phyloP scores from a whole-genome alignment of 37 sponge, comb jelly and placozoan genomes.

The Sycon ciliatum region DNA sequence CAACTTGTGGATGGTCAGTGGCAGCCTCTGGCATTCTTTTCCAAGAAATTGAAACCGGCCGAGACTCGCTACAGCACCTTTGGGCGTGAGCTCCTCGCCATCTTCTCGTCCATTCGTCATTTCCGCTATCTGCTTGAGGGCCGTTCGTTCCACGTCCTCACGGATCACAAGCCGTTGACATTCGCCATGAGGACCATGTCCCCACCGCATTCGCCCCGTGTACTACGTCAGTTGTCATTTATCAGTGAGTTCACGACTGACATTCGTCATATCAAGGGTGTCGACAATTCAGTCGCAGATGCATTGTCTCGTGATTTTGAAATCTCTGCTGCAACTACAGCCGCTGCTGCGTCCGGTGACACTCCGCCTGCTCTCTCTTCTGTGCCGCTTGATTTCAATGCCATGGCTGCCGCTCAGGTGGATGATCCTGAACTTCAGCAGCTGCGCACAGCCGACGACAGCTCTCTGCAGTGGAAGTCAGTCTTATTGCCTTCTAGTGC shows the following conservation, averaged over 20 bases:
- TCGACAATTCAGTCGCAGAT: too few relatives aligned
- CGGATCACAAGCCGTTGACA: too few relatives aligned
- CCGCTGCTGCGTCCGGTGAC: too few relatives aligned
- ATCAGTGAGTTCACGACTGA: slow-evolving; percentile 51
- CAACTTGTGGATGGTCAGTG: slow-evolving; percentile 25
- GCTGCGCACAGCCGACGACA: background rate
- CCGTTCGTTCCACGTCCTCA: slow-evolving; percentile 35
- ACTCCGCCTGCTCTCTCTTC: too few relatives aligned
- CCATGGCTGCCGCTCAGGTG: slow-evolving; percentile 10
- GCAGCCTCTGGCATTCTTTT: slow-evolving; percentile 18
- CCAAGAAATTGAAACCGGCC: slow-evolving; percentile 28
- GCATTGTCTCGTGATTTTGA: too few relatives aligned
- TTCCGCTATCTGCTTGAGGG: slow-evolving; percentile 48
- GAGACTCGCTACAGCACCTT: slow-evolving; percentile 59
- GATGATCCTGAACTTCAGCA: slow-evolving; percentile 11
- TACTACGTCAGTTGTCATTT: slow-evolving; percentile 45
- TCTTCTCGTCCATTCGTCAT: slow-evolving; percentile 40
- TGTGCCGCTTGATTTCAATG: slow-evolving; percentile 13
- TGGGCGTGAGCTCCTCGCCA: slow-evolving; percentile 43
- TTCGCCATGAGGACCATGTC: slow-evolving; percentile 25
- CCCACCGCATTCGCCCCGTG: slow-evolving; percentile 33
- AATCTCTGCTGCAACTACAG: too few relatives aligned
- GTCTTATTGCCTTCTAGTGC: background rate
- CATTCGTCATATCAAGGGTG: slow-evolving; percentile 46
- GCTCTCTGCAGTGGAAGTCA: background rate